phyloP scores from a whole-genome alignment of 2,113 vertebrate species.

The Epinephelus moara region DNA sequence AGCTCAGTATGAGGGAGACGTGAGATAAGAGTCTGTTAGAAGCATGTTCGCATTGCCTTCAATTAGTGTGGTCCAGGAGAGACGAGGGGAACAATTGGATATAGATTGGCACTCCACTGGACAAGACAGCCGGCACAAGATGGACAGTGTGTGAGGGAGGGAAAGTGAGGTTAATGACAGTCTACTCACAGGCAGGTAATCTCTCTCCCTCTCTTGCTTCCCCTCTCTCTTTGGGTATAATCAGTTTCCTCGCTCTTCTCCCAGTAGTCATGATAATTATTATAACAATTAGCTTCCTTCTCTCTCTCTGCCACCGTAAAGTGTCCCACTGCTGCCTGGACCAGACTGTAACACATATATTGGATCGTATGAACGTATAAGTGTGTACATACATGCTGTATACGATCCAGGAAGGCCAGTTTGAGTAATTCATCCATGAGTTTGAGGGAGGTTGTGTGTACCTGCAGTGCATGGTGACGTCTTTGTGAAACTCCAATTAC shows the following conservation, averaged over 20 bases:
- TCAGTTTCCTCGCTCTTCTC: conserved; percentile 69
- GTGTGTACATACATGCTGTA: too few relatives aligned
- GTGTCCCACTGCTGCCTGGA: conserved; percentile 35
- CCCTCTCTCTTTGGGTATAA: conserved; percentile 66
- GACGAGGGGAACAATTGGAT: conserved; percentile 74
- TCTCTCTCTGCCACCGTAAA: conserved; percentile 42
- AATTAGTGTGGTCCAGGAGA: conserved; percentile 70
- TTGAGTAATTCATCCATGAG: too few relatives aligned
- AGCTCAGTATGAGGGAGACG: conserved; percentile 38
- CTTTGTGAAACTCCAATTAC: too few relatives aligned
- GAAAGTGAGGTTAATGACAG: conserved; percentile 78
- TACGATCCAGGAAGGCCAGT: too few relatives aligned
- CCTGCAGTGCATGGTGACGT: too few relatives aligned
- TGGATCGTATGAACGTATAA: too few relatives aligned
- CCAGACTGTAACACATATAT: not conserved
- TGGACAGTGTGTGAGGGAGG: conserved; percentile 57
- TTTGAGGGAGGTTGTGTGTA: too few relatives aligned
- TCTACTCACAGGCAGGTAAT: conserved; percentile 72
- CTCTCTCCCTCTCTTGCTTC: conserved; percentile 48
- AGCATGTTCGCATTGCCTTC: conserved; percentile 71
- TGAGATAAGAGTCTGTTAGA: conserved; percentile 64
- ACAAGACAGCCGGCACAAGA: conserved; percentile 68
- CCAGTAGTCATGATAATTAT: conserved; percentile 75
- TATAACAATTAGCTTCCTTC: conserved; percentile 75
- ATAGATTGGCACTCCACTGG: conserved; percentile 75